phyloP scores from a whole-genome alignment of 2,113 vertebrate genomes.

The Hylia prasina region DNA sequence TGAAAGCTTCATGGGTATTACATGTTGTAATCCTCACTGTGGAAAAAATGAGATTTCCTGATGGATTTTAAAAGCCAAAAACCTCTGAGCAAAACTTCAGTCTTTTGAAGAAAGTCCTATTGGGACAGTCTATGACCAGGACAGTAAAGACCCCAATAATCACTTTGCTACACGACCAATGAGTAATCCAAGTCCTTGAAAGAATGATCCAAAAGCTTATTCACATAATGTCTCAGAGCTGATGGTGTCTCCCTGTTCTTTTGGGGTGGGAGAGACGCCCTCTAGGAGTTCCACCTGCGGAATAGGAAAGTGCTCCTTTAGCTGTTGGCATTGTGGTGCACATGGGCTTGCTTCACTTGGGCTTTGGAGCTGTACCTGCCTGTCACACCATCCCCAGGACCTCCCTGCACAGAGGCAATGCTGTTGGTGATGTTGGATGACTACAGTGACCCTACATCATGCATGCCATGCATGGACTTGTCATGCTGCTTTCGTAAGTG shows the following conservation, averaged over 20 bases:
- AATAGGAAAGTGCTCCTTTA: background rate
- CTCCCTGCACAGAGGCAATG: no score
- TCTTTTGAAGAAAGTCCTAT: background rate
- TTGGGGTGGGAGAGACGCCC: background rate
- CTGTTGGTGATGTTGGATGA: background rate
- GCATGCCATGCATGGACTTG: background rate
- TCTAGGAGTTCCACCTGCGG: background rate
- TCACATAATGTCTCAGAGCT: background rate
- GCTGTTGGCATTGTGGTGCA: background rate
- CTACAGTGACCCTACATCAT: accelerated
- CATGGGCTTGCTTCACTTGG: accelerated
- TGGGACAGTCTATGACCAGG: background rate
- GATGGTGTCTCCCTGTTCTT: background rate
- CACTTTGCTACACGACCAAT: background rate
- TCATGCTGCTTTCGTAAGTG: background rate
- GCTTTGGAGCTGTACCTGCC: background rate
- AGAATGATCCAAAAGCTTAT: background rate
- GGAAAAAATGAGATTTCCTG: background rate
- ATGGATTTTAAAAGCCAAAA: background rate
- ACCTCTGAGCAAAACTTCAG: background rate
- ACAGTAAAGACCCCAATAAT: background rate
- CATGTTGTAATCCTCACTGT: background rate
- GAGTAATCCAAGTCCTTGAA: background rate
- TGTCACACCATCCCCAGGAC: background rate
- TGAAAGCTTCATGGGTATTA: background rate